Percentiles rank a stretch among this genome's conserved stretches.
Evolutionary conservation across 1,140 invertebrate genomes (phyloP).

Genomic region (Grapholita molesta): DNA sequence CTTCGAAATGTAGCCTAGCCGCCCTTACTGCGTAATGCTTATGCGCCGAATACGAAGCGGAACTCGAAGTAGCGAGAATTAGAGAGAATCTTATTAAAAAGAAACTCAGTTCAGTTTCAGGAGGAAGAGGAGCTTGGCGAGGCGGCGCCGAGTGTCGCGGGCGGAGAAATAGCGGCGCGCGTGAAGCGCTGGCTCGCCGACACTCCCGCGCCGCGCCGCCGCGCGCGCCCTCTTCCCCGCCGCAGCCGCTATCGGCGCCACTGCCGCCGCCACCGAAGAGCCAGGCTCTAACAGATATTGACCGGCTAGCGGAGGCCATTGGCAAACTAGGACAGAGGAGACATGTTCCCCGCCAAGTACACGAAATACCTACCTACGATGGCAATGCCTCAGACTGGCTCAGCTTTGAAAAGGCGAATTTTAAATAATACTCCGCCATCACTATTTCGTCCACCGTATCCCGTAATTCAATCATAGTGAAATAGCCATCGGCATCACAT

Average conservation of each 20-base stretch:
- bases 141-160: neutral
- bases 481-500: too few relatives aligned
- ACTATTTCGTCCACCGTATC: too few relatives aligned
- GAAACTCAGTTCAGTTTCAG: neutral
- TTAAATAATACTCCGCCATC: too few relatives aligned
- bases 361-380: neutral
- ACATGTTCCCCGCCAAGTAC: neutral
- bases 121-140: neutral
- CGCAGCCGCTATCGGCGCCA: neutral
- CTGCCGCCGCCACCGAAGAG: neutral
- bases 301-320: neutral
- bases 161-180: neutral
- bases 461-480: too few relatives aligned
- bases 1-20: neutral
- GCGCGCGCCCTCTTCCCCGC: neutral
- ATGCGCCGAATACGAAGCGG: neutral
- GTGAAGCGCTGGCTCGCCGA: too few relatives aligned
- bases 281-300: neutral
- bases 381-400: neutral
- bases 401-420: neutral
- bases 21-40: neutral
- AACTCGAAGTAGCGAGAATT: too few relatives aligned
- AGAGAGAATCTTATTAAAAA: neutral
- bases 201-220: neutral
- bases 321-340: neutral